Base-by-base conservation (phyloP, 2,113 vertebrate species). In the Aphelocoma coerulescens region DNA sequence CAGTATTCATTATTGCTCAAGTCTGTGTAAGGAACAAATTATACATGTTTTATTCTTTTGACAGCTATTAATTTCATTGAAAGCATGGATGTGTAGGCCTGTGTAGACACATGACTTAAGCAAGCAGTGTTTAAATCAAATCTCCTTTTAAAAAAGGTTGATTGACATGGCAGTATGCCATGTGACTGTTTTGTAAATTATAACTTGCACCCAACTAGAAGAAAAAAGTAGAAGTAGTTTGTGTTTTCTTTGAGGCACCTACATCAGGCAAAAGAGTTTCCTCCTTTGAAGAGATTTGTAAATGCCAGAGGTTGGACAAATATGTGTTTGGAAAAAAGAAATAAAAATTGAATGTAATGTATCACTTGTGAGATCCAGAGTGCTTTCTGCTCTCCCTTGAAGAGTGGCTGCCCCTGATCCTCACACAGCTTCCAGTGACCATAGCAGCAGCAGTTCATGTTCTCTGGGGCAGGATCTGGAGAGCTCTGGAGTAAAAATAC, bases 21-120 rank as follows among this genome's bases (percentile, higher is more conserved):
- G 49, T 85, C 71, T 69, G 71, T 68, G 74, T 92, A 55, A 92
- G 61, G 57, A 91, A 91, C 22, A 87, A 74, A 94, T 91, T 95
- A 93, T 94, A 46, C 1, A 0, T 84, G 83, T 95, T 97, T 96
- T 95, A 89, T 95, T 96, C 93, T 83, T 95, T 88, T 97, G 97
- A 96, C 96, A 96, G 51, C 94, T 96, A 93, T 96, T 97, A 74
- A 96, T 96, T 94, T 96, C 71, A 89, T 37, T 89, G 65, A 78
- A 61, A 69, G 27, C 39, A 54, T 43, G 75, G 59, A 72, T 84
- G 77, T 78, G 83, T 91, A 88, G 83, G 94, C 15, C 87, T 94
- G 61, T 74, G 74, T 87, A 94, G 93, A 93, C 80, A 83, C 24
- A 88, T 16, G 69, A 89, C 75, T 93, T 90, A 91, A 92, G 63